Percentiles rank a stretch among this genome's conserved stretches.
Conservation (phyloP, 2,888 invertebrate genomes). For the Cynaeus angustus region DNA sequence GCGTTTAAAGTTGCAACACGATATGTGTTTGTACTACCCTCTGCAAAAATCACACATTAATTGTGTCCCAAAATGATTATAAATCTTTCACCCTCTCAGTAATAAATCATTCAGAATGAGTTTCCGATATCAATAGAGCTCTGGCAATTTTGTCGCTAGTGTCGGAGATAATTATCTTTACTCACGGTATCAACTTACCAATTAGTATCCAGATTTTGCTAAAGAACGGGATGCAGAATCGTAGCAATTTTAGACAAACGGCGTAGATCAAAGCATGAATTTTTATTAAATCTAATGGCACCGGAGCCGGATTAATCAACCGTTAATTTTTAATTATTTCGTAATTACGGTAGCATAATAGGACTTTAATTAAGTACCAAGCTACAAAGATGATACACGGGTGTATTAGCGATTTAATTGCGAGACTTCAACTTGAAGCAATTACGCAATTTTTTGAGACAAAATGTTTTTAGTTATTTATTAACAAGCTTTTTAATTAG, state of each 20-base stretch:
- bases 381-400: slow-evolving; percentile 18
- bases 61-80: slow-evolving; percentile 50
- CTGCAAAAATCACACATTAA: slow-evolving; percentile 42
- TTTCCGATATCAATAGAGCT: slow-evolving; percentile 45
- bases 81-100: slow-evolving; percentile 37
- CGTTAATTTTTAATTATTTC: slow-evolving; percentile 39
- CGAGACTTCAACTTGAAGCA: slow-evolving; percentile 14
- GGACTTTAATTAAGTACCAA: slow-evolving; percentile 29
- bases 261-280: slow-evolving; percentile 10
- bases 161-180: slow-evolving; percentile 47
- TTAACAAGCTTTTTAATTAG: neutral
- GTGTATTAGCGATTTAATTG: slow-evolving; percentile 37
- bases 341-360: slow-evolving; percentile 30
- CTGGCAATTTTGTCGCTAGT: slow-evolving; percentile 28
- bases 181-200: slow-evolving; percentile 45
- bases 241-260: slow-evolving; percentile 4
- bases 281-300: neutral
- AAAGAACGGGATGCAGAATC: slow-evolving; percentile 14
- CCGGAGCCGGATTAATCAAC: slow-evolving; percentile 25
- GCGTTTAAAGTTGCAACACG: slow-evolving; percentile 28
- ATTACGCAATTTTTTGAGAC: neutral
- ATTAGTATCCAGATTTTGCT: slow-evolving; percentile 37
- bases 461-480: neutral
- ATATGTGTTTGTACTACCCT: slow-evolving; percentile 20
- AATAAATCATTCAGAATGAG: slow-evolving; percentile 47